Conservation (phyloP, 2,113 vertebrate species). For the Alethe diademata region DNA sequence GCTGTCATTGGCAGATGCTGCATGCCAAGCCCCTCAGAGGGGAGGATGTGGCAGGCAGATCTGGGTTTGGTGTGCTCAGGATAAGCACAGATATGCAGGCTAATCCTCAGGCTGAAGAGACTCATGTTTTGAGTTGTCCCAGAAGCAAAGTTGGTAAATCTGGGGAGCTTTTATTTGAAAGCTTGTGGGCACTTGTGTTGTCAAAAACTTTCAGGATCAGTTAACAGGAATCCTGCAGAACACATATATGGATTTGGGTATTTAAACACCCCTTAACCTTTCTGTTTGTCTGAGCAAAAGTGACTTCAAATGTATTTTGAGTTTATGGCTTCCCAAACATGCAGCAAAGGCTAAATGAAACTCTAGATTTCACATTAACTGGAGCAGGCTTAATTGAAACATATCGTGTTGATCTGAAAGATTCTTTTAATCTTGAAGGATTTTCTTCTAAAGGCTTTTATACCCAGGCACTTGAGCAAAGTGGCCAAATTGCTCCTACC, state of each 20-base stretch:
- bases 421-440: not conserved
- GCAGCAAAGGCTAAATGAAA: not conserved
- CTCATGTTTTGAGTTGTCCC: not conserved
- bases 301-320: not conserved
- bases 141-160: not conserved
- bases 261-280: not conserved
- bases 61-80: not conserved
- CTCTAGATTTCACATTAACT: not conserved
- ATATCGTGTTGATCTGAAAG: not conserved
- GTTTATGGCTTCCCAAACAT: not conserved
- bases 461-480: not conserved
- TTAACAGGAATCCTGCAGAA: not conserved
- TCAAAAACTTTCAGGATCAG: not conserved
- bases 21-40: not conserved
- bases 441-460: not conserved
- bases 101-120: not conserved
- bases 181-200: not conserved
- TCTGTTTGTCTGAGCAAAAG: not conserved
- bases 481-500: not conserved
- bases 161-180: not conserved
- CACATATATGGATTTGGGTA: not conserved
- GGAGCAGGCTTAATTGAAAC: not conserved
- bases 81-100: not conserved
- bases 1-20: not conserved
- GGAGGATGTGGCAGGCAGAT: not conserved